A percentile compares a stretch with the other conserved stretches of the same genome.
Evolutionary conservation across 2,113 vertebrate genomes (phyloP).

Genomic region (Rhinopomastus cyanomelas): DNA sequence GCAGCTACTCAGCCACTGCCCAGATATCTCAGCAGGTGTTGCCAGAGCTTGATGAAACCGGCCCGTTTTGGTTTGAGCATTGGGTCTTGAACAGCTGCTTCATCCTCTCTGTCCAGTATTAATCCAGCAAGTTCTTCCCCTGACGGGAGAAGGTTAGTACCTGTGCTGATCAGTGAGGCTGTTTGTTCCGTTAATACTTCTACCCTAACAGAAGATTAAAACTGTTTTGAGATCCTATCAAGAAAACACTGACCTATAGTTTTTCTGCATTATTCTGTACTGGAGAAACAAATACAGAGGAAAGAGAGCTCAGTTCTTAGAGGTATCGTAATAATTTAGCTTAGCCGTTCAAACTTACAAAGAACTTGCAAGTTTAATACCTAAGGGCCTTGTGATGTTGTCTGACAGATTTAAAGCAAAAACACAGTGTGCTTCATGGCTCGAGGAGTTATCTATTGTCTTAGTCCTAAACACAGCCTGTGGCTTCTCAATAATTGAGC

Average conservation of each 20-base stretch:
- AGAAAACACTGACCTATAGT: not conserved
- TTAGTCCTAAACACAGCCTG: not conserved
- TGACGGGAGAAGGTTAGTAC: not conserved
- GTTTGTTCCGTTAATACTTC: not conserved
- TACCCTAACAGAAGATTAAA: not conserved
- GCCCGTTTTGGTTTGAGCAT: fast-evolving
- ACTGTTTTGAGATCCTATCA: not conserved
- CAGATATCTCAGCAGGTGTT: not conserved
- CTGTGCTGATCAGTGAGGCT: too few species aligned
- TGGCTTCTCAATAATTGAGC: not conserved
- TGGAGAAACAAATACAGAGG: not conserved
- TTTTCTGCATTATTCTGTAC: not conserved
- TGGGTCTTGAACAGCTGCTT: not conserved
- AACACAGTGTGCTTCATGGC: not conserved
- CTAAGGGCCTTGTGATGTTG: not conserved
- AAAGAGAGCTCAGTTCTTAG: not conserved
- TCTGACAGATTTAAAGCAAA: not conserved
- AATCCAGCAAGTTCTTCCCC: not conserved
- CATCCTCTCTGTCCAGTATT: not conserved
- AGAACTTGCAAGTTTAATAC: not conserved
- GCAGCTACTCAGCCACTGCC: not conserved
- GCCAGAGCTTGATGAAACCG: not conserved
- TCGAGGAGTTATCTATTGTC: not conserved
- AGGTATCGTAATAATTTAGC: not conserved
- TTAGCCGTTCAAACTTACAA: not conserved